Evolutionary conservation across 2,113 vertebrate species (phyloP).

Genomic region (Ginglymostoma cirratum): DNA sequence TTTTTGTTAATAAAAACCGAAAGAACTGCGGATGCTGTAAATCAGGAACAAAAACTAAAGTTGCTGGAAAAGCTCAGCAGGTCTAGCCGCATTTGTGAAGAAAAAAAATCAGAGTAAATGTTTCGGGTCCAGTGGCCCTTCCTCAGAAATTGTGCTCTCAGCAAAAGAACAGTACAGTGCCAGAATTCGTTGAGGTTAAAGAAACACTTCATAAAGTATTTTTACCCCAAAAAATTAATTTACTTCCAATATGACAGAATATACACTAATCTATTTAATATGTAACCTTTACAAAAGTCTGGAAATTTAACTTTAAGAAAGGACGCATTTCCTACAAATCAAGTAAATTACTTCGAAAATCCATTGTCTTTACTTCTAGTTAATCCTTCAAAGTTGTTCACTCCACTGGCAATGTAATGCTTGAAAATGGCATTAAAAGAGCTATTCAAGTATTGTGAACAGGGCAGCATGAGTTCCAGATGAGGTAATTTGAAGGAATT

Average conservation of each 20-base stretch:
- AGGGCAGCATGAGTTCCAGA: conserved; percentile 59
- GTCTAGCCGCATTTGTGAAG: no score
- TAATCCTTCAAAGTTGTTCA: conserved; percentile 42
- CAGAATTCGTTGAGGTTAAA: not conserved
- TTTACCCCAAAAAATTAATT: not conserved
- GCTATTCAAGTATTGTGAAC: conserved; percentile 53
- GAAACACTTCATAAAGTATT: not conserved
- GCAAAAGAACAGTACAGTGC: not conserved
- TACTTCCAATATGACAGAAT: not conserved
- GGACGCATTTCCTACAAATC: not conserved
- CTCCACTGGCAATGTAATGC: conserved; percentile 43
- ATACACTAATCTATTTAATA: not conserved
- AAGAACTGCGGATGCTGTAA: no score
- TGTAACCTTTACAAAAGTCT: not conserved
- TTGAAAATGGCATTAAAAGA: conserved; percentile 58
- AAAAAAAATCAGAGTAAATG: no score
- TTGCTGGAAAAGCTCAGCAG: no score
- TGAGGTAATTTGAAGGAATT: conserved; percentile 68
- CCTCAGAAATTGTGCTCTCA: not conserved
- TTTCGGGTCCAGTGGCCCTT: no score
- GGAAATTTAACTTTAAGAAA: not conserved
- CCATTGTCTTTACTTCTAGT: conserved; percentile 28
- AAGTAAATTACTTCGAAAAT: not conserved
- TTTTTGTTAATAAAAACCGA: no score
- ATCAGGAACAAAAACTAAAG: no score